phyloP scores from a whole-genome alignment of 2,113 vertebrate species.

The Mus pahari region DNA sequence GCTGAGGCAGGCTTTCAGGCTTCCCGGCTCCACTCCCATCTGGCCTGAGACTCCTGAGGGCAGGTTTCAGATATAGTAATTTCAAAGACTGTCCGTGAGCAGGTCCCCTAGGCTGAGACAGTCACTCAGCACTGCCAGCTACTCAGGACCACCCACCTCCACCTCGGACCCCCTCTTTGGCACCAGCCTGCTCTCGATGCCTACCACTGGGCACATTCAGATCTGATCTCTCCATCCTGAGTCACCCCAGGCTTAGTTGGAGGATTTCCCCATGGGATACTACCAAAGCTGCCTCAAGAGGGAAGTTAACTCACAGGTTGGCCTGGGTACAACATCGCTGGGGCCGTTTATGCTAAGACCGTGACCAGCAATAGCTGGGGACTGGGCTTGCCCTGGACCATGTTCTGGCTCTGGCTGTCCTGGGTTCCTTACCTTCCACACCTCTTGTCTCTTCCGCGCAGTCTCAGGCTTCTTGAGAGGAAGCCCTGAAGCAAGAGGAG shows the following conservation, averaged over 20 bases:
- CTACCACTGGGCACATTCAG: neutral
- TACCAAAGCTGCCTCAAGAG: neutral
- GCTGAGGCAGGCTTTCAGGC: neutral
- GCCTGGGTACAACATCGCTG: neutral
- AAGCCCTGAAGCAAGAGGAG: neutral
- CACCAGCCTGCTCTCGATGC: too few relatives aligned
- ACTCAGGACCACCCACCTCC: neutral
- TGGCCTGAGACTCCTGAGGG: neutral
- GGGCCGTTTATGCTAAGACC: neutral
- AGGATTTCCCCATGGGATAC: neutral
- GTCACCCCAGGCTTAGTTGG: neutral
- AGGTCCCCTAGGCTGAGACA: neutral
- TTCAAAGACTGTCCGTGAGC: neutral
- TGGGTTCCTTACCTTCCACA: neutral
- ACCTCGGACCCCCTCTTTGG: neutral
- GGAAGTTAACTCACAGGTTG: neutral
- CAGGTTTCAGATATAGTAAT: neutral
- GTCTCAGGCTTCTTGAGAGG: neutral
- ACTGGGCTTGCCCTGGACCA: neutral
- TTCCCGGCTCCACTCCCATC: fast-evolving
- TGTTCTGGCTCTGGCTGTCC: fast-evolving
- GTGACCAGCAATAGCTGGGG: neutral
- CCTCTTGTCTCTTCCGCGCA: neutral
- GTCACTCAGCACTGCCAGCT: neutral
- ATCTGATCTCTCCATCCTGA: neutral